phyloP scores from a whole-genome alignment of 2,113 vertebrate genomes.

The Oreocharis arfaki region DNA sequence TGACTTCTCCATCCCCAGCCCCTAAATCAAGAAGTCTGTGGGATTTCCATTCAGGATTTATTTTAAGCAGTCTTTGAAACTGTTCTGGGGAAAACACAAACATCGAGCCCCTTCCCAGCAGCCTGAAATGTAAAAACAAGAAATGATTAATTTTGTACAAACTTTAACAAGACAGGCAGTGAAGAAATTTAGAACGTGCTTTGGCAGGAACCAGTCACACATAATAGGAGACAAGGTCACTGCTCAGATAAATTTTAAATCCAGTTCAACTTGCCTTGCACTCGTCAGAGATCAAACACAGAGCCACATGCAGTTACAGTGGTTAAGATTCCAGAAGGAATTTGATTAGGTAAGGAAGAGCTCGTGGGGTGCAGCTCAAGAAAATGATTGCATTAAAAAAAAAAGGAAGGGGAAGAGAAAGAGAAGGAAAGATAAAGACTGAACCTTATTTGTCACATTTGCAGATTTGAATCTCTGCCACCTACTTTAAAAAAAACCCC shows the following conservation, averaged over 20 bases:
- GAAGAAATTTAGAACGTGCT: not conserved
- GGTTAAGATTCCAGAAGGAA: conserved; percentile 7
- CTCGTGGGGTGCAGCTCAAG: not conserved
- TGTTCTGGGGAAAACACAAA: conserved; percentile 95
- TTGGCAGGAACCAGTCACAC: not conserved
- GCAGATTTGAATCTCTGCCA: not conserved
- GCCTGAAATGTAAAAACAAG: conserved; percentile 71
- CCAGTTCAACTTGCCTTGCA: conserved; percentile 3
- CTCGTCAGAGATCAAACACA: conserved; percentile 19
- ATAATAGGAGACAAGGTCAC: not conserved
- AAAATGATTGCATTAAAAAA: not conserved
- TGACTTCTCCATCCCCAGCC: conserved; percentile 95
- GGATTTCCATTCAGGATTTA: conserved; percentile 87
- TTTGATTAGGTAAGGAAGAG: conserved; percentile 29
- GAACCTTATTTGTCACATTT: not conserved
- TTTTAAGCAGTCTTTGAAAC: conserved; percentile 85
- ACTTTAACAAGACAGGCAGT: not conserved
- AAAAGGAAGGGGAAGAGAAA: not conserved
- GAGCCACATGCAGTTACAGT: not conserved
- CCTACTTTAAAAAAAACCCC: not conserved
- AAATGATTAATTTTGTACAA: not conserved
- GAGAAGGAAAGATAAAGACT: not conserved
- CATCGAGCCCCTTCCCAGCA: conserved; percentile 95
- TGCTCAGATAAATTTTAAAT: conserved; percentile 1
- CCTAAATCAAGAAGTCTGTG: conserved; percentile 90